Percentiles rank a stretch among this genome's conserved stretches.
phyloP scores from a whole-genome alignment of 2,797 vertebrate species.

The Catharus ustulatus region DNA sequence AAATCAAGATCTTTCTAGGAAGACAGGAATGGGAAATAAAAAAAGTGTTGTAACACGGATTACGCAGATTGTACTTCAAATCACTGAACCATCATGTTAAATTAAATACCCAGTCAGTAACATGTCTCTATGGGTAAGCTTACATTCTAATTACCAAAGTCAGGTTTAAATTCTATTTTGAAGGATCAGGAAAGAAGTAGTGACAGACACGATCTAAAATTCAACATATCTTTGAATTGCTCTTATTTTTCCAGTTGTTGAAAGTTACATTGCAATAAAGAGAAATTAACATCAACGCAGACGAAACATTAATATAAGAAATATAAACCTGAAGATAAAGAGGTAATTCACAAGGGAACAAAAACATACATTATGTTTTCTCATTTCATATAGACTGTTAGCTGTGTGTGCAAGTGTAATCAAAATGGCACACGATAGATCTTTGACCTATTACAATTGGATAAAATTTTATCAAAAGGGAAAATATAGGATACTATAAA shows the following conservation, averaged over 20 bases:
- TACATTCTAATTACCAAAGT: conserved; percentile 34
- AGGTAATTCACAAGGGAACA: neutral
- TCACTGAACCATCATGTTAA: conserved; percentile 9
- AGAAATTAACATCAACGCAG: neutral
- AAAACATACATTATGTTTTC: neutral
- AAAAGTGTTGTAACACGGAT: neutral
- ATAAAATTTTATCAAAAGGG: neutral
- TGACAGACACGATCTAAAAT: neutral
- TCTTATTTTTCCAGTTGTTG: neutral
- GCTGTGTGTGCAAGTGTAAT: neutral
- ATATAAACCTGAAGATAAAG: neutral
- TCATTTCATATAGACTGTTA: neutral
- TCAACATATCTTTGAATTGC: neutral
- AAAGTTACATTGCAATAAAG: conserved; percentile 3
- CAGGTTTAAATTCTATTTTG: conserved; percentile 13
- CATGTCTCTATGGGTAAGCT: neutral
- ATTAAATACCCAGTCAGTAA: conserved; percentile 13
- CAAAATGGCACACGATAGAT: neutral
- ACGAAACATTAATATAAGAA: neutral
- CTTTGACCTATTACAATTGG: neutral
- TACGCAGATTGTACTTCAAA: conserved; percentile 21
- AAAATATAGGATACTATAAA: neutral
- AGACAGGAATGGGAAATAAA: neutral
- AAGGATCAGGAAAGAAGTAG: neutral
- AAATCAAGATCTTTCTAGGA: conserved; percentile 21